A percentile compares a stretch with the other conserved stretches of the same genome.
Evolutionary conservation across 2,888 invertebrate species (phyloP).

Genomic region (Globia sparganii): DNA sequence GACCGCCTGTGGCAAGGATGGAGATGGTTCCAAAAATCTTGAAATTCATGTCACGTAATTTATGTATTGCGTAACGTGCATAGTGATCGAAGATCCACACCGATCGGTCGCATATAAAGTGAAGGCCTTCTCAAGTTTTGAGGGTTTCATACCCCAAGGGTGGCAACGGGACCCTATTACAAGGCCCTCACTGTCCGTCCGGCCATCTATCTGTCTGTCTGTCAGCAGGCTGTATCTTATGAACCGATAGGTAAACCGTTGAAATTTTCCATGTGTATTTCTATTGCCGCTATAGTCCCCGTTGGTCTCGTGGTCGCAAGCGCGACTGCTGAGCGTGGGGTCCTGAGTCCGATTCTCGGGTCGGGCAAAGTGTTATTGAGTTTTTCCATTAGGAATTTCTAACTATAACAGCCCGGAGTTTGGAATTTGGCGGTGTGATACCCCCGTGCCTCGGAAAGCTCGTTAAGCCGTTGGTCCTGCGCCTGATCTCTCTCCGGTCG

Average conservation of each 20-base stretch:
- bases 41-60: not conserved
- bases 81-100: not conserved
- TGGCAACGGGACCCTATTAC: not conserved
- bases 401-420: no score
- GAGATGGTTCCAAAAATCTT: not conserved
- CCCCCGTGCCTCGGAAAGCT: no score
- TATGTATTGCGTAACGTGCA: not conserved
- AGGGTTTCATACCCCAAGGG: not conserved
- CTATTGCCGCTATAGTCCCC: no score
- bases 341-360: no score
- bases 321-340: no score
- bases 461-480: no score
- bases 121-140: not conserved
- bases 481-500: no score
- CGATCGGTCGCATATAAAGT: not conserved
- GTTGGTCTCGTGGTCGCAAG: no score
- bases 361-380: no score
- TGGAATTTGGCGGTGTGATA: no score
- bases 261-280: no score
- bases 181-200: not conserved
- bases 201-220: not conserved
- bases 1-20: not conserved
- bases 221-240: not conserved
- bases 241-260: not conserved
- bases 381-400: no score